Percentiles rank a stretch among this genome's conserved stretches.
Evolutionary conservation across 1,140 invertebrate species (phyloP).

Genomic region (Drusus annulatus): DNA sequence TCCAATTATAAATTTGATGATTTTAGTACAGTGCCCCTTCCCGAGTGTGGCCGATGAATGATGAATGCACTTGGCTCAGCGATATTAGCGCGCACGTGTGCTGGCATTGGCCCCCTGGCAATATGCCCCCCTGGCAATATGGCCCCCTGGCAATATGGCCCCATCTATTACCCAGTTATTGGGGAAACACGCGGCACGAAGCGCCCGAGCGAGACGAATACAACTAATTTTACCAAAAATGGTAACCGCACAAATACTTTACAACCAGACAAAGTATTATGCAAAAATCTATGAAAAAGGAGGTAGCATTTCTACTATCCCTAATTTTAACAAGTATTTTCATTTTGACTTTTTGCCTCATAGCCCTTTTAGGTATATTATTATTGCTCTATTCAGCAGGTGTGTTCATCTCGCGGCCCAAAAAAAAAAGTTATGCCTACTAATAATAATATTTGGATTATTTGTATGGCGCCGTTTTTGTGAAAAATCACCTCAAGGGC

Average conservation of each 20-base stretch:
- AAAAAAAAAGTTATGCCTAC: too few species aligned
- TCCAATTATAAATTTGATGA: neutral
- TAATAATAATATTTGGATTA: too few species aligned
- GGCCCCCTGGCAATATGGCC: conserved; percentile 29
- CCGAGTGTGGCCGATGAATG: neutral
- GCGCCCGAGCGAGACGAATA: conserved; percentile 8
- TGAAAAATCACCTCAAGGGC: too few species aligned
- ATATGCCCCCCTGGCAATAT: conserved; percentile 21
- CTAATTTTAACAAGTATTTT: neutral
- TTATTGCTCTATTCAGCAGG: too few species aligned
- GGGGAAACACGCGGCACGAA: conserved; percentile 23
- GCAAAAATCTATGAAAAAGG: neutral
- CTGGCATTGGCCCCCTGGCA: conserved; percentile 16
- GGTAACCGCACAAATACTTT: neutral
- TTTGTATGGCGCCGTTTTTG: too few species aligned
- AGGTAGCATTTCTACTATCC: neutral
- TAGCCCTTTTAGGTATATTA: too few species aligned
- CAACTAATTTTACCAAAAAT: conserved; percentile 18
- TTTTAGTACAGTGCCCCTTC: neutral
- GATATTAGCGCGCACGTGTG: conserved; percentile 40
- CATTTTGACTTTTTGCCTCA: neutral
- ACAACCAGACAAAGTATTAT: neutral
- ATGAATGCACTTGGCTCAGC: neutral
- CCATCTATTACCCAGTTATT: conserved; percentile 15
- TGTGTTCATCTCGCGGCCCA: too few species aligned